Evolutionary conservation across 2,888 invertebrate genomes (phyloP).

Genomic region (Eilema griseolum): DNA sequence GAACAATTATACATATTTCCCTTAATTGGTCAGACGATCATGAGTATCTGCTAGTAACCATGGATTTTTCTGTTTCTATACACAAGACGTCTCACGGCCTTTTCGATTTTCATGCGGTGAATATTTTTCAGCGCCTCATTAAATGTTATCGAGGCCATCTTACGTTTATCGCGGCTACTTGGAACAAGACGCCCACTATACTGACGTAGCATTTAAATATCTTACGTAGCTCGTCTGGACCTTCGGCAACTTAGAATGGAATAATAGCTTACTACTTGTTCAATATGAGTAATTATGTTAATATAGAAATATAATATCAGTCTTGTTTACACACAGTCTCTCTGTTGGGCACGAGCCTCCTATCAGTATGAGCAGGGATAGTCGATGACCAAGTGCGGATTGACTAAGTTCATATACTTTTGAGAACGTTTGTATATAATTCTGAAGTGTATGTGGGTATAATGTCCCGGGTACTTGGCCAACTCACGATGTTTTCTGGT

Average conservation of each 20-base stretch:
- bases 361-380: slow-evolving; percentile 1
- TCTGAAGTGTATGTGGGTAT: neutral
- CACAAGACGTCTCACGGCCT: slow-evolving; percentile 24
- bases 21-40: neutral
- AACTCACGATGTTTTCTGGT: neutral
- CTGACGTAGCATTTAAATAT: slow-evolving; percentile 24
- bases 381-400: neutral
- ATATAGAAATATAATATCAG: neutral
- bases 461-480: too few relatives aligned
- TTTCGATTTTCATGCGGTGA: slow-evolving; percentile 24
- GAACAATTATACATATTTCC: neutral
- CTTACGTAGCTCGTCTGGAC: slow-evolving; percentile 22
- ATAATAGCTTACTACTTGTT: slow-evolving; percentile 14
- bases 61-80: slow-evolving; percentile 17
- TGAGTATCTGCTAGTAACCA: slow-evolving; percentile 8
- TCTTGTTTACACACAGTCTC: neutral
- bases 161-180: slow-evolving; percentile 25
- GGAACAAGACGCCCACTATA: slow-evolving; percentile 22
- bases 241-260: slow-evolving; percentile 26
- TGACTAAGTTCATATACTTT: neutral
- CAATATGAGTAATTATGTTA: neutral
- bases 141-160: slow-evolving; percentile 29
- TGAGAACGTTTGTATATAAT: neutral
- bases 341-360: neutral
- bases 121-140: slow-evolving; percentile 33